Evolutionary conservation across 2,113 vertebrate species (phyloP).

Genomic region (Osmerus mordax): DNA sequence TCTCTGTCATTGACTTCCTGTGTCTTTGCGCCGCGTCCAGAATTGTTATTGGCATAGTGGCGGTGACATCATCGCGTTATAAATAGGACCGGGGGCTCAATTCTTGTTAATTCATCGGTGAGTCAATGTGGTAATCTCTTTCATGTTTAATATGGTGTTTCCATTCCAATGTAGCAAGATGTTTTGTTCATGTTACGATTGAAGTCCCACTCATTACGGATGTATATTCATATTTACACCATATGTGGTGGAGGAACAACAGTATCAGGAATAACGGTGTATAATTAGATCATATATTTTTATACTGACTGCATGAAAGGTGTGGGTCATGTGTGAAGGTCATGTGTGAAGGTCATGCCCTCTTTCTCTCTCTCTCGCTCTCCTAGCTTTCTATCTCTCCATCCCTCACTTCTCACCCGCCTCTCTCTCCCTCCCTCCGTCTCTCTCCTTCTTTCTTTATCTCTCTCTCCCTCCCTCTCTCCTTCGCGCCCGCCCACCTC

Average conservation of each 20-base stretch:
- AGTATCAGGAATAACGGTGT: too few species aligned
- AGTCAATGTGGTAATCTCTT: not conserved
- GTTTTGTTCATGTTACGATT: too few species aligned
- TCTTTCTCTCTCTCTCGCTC: not conserved
- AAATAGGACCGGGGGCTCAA: not conserved
- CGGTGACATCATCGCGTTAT: not conserved
- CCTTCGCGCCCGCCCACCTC: slow-evolving; percentile 1
- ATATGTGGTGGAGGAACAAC: too few species aligned
- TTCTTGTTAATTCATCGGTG: not conserved
- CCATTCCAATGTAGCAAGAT: too few species aligned
- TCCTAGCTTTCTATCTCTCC: slow-evolving; percentile 14
- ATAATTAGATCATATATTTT: too few species aligned
- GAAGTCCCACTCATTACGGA: too few species aligned
- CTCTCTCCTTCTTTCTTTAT: not conserved
- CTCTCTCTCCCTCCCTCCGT: slow-evolving; percentile 10
- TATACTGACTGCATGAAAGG: too few species aligned
- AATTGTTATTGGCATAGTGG: not conserved
- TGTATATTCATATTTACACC: too few species aligned
- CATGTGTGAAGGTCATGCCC: not conserved
- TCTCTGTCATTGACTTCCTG: not conserved
- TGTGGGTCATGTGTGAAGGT: not conserved
- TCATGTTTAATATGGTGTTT: not conserved
- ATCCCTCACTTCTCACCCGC: slow-evolving; percentile 5
- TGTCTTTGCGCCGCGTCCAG: not conserved
- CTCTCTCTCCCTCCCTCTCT: not conserved